A percentile compares a stretch with the other conserved stretches of the same genome.
phyloP scores from a whole-genome alignment of 2,797 vertebrate species.

The Pipistrellus nathusii region DNA sequence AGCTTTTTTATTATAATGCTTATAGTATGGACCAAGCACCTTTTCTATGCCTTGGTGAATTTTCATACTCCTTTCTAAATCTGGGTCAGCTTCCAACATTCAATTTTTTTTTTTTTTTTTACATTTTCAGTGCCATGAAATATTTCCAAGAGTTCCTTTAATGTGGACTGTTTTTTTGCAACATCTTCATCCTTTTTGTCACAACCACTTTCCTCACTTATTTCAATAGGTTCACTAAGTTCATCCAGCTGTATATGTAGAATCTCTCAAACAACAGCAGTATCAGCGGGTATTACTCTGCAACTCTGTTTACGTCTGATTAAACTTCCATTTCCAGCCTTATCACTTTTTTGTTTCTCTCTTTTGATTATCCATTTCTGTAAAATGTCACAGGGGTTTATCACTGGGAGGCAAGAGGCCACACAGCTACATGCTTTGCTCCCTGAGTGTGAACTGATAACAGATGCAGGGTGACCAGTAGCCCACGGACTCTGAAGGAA shows the following conservation, averaged over 20 bases:
- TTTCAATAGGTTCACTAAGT: neutral
- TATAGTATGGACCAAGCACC: neutral
- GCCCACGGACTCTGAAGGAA: neutral
- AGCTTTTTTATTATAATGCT: neutral
- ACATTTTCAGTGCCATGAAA: neutral
- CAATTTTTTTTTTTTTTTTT: neutral
- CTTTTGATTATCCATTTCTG: neutral
- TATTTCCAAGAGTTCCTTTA: neutral
- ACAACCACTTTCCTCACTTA: neutral
- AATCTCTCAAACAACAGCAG: neutral
- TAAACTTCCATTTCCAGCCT: neutral
- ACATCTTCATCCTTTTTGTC: neutral
- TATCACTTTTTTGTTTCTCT: neutral
- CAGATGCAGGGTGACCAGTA: neutral
- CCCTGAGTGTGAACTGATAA: neutral
- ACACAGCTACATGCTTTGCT: neutral
- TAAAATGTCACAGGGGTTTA: neutral
- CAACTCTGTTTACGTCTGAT: neutral
- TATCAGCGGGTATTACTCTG: neutral
- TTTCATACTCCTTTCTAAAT: neutral
- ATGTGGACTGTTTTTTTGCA: neutral
- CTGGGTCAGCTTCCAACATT: neutral
- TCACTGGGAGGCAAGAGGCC: neutral
- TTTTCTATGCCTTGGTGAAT: neutral
- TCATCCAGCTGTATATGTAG: neutral